These are phyloP conservation scores for Antennarius maculatus DNA, from an alignment of 2,797 vertebrate species.

Conservation along the genomic window DNA sequence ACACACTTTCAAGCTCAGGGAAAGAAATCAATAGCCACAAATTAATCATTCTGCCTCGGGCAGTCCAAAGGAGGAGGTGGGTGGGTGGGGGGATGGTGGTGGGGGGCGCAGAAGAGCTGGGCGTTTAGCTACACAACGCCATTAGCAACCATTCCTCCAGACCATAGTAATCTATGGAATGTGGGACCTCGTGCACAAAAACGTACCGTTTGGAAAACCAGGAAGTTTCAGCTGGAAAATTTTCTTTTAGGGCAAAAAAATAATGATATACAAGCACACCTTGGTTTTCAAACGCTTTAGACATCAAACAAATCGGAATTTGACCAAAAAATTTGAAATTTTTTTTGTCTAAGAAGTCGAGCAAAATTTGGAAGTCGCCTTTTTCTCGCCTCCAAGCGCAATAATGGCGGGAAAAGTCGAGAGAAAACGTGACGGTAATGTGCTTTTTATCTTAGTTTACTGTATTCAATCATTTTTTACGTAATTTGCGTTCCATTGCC, in stretches of 20 bases:
- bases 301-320: too few species aligned
- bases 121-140: slow-evolving; percentile 52
- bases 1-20: slow-evolving; percentile 67
- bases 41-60: slow-evolving; percentile 87
- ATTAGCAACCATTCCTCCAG: slow-evolving; percentile 51
- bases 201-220: background rate
- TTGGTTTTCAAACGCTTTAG: too few species aligned
- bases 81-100: slow-evolving; percentile 7
- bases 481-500: too few species aligned
- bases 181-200: slow-evolving; percentile 25
- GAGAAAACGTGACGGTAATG: too few species aligned
- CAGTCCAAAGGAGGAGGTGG: slow-evolving; percentile 63
- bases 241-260: background rate
- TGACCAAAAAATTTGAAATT: too few species aligned
- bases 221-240: background rate
- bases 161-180: slow-evolving; percentile 33
- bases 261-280: too few species aligned
- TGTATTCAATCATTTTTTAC: too few species aligned
- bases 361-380: too few species aligned
- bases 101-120: slow-evolving; percentile 37
- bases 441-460: too few species aligned
- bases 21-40: slow-evolving; percentile 91
- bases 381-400: too few species aligned
- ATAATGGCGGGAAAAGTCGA: too few species aligned
- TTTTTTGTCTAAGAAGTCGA: too few species aligned